Conservation (phyloP, 2,113 vertebrate genomes). For the Lontra canadensis region DNA sequence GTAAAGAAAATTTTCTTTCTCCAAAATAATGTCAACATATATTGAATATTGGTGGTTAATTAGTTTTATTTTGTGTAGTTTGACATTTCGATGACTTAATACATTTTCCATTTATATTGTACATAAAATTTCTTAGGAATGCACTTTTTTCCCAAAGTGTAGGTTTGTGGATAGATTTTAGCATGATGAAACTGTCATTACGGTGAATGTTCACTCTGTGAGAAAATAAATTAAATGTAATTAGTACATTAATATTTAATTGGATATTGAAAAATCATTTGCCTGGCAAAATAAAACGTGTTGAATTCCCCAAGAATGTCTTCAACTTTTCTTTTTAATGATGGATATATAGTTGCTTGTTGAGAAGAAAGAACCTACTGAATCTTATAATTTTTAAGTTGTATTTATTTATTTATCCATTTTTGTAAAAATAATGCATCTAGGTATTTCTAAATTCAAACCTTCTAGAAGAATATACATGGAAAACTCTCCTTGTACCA, state of each 20-base stretch:
- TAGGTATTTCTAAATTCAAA: not conserved
- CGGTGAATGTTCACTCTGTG: conserved; percentile 84
- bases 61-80: conserved; percentile 81
- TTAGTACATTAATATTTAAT: conserved; percentile 83
- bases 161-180: conserved; percentile 84
- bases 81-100: conserved; percentile 78
- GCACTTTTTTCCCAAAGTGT: conserved; percentile 74
- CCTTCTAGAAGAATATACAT: not conserved
- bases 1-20: conserved; percentile 83
- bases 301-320: conserved; percentile 71
- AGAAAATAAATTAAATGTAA: conserved; percentile 82
- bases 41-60: conserved; percentile 62
- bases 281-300: conserved; percentile 88
- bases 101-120: conserved; percentile 81
- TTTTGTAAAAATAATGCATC: not conserved
- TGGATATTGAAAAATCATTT: conserved; percentile 82
- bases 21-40: conserved; percentile 64
- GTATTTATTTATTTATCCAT: not conserved
- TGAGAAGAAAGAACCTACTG: not conserved
- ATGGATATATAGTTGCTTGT: not conserved
- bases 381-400: not conserved
- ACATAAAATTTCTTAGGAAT: conserved; percentile 80
- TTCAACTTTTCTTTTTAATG: conserved; percentile 24
- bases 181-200: conserved; percentile 87
- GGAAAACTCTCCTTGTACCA: not conserved